Evolutionary conservation across 2,797 vertebrate species (phyloP).

Genomic region (Uromys caudimaculatus): DNA sequence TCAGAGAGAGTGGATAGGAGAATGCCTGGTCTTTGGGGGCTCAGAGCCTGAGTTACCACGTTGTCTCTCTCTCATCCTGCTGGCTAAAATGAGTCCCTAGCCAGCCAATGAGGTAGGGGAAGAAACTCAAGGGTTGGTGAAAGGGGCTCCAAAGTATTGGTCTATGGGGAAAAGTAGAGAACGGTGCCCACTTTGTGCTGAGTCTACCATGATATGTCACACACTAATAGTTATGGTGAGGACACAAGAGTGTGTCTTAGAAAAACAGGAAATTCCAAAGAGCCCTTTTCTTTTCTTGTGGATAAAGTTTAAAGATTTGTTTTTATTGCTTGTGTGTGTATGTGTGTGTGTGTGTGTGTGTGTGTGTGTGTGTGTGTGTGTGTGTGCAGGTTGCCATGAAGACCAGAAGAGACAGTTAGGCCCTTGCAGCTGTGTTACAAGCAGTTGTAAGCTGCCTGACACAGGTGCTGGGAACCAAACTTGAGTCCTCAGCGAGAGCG

Average conservation of each 20-base stretch:
- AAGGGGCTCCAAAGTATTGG: not conserved
- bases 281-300: conserved; percentile 32
- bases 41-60: not conserved
- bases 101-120: not conserved
- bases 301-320: conserved; percentile 3
- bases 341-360: not conserved
- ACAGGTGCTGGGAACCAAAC: not conserved
- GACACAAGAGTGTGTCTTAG: not conserved
- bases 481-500: not conserved
- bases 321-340: not conserved
- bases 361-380: too few relatives aligned
- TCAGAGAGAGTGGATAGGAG: not conserved
- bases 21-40: not conserved
- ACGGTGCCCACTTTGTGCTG: not conserved
- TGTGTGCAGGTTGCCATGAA: not conserved
- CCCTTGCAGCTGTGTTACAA: not conserved
- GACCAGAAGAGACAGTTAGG: not conserved
- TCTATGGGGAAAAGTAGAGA: not conserved
- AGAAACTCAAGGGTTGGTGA: not conserved
- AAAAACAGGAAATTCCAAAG: conserved; percentile 30
- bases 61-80: not conserved
- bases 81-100: not conserved
- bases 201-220: not conserved
- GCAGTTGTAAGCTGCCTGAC: not conserved
- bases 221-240: not conserved